phyloP scores from a whole-genome alignment of 2,113 vertebrate species.

The Silurus glanis region DNA sequence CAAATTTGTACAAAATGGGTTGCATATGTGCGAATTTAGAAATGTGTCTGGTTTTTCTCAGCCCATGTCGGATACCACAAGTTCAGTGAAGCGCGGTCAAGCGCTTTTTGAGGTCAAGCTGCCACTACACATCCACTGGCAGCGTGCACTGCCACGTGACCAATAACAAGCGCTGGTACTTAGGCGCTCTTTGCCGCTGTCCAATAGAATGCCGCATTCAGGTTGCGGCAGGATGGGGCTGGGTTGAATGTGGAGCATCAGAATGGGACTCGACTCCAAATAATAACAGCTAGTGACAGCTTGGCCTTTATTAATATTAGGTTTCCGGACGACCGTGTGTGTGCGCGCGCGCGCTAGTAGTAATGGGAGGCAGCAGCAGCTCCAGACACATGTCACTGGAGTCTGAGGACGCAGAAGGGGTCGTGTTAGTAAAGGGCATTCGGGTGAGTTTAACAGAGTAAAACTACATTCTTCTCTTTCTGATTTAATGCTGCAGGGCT shows the following conservation, averaged over 20 bases:
- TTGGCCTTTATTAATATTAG: background rate
- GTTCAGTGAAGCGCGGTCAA: background rate
- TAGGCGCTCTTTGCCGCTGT: slow-evolving; percentile 7
- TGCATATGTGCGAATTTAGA: background rate
- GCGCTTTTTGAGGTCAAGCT: background rate
- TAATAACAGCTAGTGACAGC: background rate
- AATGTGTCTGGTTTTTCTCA: background rate
- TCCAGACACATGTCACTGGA: slow-evolving; percentile 59
- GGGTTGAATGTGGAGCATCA: slow-evolving; percentile 32
- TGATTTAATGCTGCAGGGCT: background rate
- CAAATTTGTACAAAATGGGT: background rate
- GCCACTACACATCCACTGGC: background rate
- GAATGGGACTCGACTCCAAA: background rate
- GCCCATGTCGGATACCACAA: background rate
- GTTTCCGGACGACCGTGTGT: background rate
- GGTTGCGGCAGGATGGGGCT: slow-evolving; percentile 23
- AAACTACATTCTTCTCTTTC: background rate
- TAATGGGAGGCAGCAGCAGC: slow-evolving; percentile 69
- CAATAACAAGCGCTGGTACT: slow-evolving; percentile 57
- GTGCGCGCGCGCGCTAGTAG: background rate
- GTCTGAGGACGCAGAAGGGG: slow-evolving; percentile 44
- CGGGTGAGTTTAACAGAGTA: slow-evolving; percentile 64
- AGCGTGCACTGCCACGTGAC: slow-evolving; percentile 17
- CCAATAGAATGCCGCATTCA: slow-evolving; percentile 60
- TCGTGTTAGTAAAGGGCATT: slow-evolving; percentile 71